These are phyloP conservation scores for Athalia rosae DNA, from an alignment of 2,888 invertebrate genomes.

Conservation along the genomic window DNA sequence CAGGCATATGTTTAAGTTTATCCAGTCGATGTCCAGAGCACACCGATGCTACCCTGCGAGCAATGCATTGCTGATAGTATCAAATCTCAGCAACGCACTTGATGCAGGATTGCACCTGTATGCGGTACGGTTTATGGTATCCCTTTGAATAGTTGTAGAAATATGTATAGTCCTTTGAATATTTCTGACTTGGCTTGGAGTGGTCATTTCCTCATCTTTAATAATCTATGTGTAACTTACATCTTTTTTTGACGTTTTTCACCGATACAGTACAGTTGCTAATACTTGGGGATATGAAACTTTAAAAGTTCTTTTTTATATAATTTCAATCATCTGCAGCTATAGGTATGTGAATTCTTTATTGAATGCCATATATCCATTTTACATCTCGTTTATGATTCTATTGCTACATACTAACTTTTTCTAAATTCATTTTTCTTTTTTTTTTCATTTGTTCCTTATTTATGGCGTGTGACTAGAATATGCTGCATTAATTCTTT, in stretches of 20 bases:
- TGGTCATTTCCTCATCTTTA: too few relatives aligned
- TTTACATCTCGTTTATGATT: conserved; percentile 21
- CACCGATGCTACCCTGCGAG: conserved; percentile 71
- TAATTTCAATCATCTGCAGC: not conserved
- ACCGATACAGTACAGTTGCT: not conserved
- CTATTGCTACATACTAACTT: not conserved
- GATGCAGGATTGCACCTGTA: conserved; percentile 72
- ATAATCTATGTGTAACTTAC: not conserved
- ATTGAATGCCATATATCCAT: not conserved
- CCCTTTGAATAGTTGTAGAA: not conserved
- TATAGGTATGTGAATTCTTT: too few relatives aligned
- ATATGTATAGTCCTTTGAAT: not conserved
- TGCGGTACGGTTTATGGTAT: conserved; percentile 46
- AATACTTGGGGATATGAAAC: not conserved
- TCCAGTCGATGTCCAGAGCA: conserved; percentile 55
- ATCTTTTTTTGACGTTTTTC: not conserved
- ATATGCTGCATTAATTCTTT: conserved; percentile 37
- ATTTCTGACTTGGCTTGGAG: not conserved
- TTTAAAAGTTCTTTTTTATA: not conserved
- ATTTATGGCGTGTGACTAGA: conserved; percentile 46
- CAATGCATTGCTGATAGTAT: conserved; percentile 71
- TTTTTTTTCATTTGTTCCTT: not conserved
- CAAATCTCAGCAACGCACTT: conserved; percentile 71
- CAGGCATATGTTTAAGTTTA: too few relatives aligned
- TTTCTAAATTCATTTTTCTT: not conserved